phyloP scores from a whole-genome alignment of 92 coral and sea anemone species.

The Desmophyllum pertusum region DNA sequence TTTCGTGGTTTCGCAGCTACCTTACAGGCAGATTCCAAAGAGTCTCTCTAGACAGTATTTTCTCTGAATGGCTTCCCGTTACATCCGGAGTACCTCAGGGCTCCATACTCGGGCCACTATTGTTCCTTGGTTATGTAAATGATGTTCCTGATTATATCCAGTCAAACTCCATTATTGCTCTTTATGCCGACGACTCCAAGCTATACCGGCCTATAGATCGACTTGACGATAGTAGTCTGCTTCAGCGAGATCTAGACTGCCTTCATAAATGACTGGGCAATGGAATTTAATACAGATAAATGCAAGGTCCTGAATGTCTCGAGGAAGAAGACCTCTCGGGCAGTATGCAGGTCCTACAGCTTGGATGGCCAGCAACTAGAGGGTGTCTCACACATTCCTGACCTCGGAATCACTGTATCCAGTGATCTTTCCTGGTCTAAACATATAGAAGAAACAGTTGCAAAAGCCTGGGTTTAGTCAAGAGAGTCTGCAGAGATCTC shows the following conservation, averaged over 20 bases:
- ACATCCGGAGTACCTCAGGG: constrained; percentile 66
- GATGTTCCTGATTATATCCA: not conserved
- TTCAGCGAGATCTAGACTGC: constrained; percentile 22
- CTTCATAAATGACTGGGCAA: constrained; percentile 16
- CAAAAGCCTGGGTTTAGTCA: constrained; percentile 8
- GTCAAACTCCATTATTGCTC: not conserved
- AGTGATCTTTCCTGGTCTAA: constrained; percentile 12
- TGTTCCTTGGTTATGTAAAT: not conserved
- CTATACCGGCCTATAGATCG: not conserved
- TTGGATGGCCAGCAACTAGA: constrained; percentile 6
- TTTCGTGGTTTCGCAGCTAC: constrained; percentile 47
- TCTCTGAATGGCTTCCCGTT: constrained; percentile 61
- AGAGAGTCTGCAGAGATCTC: constrained; percentile 26
- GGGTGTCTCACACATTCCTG: not conserved
- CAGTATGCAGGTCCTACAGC: not conserved
- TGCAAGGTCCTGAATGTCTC: constrained; percentile 29
- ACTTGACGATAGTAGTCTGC: not conserved
- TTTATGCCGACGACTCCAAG: constrained; percentile 7
- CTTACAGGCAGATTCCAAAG: constrained; percentile 42
- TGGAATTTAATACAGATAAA: constrained; percentile 15
- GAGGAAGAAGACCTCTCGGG: not conserved
- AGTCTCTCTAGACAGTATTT: constrained; percentile 41
- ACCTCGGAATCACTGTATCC: constrained; percentile 25
- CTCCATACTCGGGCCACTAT: constrained; percentile 47
- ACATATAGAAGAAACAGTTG: not conserved